A percentile compares a stretch with the other conserved stretches of the same genome.
These are phyloP conservation scores for Suricata suricatta DNA, from an alignment of 2,113 vertebrate species.

Conservation along the genomic window DNA sequence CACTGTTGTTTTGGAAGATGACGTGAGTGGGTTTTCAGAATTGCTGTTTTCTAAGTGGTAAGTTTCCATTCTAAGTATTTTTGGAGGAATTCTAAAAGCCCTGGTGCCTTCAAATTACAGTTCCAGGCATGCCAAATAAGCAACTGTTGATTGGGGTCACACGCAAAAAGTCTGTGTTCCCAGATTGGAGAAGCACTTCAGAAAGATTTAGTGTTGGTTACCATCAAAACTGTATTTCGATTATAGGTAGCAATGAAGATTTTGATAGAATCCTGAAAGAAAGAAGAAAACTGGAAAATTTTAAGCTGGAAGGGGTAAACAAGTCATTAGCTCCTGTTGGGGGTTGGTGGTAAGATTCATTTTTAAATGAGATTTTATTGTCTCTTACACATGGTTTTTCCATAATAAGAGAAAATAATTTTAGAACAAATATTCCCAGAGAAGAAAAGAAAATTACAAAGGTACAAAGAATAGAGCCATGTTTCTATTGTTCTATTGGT, in stretches of 20 bases:
- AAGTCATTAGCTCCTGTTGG: neutral
- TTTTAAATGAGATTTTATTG: conserved; percentile 27
- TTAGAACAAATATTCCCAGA: conserved; percentile 40
- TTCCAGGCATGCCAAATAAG: neutral
- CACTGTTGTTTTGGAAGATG: neutral
- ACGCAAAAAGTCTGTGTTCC: conserved; percentile 12
- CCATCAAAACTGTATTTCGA: neutral
- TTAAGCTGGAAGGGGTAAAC: neutral
- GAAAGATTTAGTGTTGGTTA: neutral
- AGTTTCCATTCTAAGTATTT: conserved; percentile 43
- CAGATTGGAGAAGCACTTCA: neutral
- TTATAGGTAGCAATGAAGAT: neutral
- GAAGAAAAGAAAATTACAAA: conserved; percentile 29
- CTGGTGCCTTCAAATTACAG: conserved; percentile 35
- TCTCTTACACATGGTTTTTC: conserved; percentile 17
- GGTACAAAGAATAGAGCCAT: conserved; percentile 37
- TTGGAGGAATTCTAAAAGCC: conserved; percentile 20
- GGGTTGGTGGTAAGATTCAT: neutral
- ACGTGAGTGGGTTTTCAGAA: neutral
- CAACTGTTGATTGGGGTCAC: neutral
- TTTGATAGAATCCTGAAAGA: neutral
- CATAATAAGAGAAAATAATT: conserved; percentile 57
- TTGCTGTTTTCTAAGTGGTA: neutral
- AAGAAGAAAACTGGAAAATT: neutral
- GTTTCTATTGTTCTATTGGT: conserved; percentile 39